Conservation (phyloP, 2,888 invertebrate genomes). For the Erebia aethiops region DNA sequence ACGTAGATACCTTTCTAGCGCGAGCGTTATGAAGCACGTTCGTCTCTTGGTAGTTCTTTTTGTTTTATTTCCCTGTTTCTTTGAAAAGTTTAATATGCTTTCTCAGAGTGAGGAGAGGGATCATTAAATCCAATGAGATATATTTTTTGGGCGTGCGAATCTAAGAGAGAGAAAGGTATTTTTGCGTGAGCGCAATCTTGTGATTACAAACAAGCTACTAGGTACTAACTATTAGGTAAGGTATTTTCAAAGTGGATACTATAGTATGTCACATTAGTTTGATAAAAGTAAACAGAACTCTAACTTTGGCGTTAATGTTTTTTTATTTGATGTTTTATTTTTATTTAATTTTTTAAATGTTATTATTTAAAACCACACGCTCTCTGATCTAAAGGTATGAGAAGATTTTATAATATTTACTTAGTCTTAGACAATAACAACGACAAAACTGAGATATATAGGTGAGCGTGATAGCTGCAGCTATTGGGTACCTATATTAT, state of each 20-base stretch:
- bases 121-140: constrained; percentile 13
- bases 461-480: neutral
- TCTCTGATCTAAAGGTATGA: too few species aligned
- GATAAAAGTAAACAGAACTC: too few species aligned
- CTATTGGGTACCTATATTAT: neutral
- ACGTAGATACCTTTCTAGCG: neutral
- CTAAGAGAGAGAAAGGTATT: constrained; percentile 2
- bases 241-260: too few species aligned
- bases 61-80: constrained; percentile 54
- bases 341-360: too few species aligned
- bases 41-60: constrained; percentile 54
- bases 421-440: neutral
- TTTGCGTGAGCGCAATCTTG: neutral
- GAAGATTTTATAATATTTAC: neutral
- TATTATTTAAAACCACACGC: too few species aligned
- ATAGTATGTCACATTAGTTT: too few species aligned
- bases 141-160: constrained; percentile 12
- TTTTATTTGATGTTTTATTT: too few species aligned
- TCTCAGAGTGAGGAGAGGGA: constrained; percentile 47
- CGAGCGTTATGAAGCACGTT: constrained; percentile 44
- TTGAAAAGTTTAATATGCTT: constrained; percentile 55
- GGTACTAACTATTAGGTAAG: too few species aligned
- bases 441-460: neutral
- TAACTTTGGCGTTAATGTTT: too few species aligned
- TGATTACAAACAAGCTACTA: neutral